Evolutionary conservation across 2,888 invertebrate genomes (phyloP), one percentile per base, ranked within the genome.

Genomic region (Cataglyphis albicans): DNA sequence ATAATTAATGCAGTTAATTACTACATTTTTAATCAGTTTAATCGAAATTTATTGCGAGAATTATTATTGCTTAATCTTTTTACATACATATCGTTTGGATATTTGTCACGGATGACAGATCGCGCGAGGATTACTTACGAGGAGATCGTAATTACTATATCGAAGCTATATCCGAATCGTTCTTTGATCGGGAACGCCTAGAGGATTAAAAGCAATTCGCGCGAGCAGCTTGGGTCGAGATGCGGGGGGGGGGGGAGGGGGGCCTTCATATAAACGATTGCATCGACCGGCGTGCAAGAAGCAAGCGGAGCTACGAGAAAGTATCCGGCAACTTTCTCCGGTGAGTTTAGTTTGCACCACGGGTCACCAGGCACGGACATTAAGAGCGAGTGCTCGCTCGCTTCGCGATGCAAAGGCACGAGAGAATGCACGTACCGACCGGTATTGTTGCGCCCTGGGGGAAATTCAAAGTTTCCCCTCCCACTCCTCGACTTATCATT

Each of bases 351-450:
- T 92, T 93, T 93, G 93, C 93, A 93, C 92, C 92, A 91, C 91
- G 92, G 93, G 93, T 93, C 93, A 93, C 93, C 93, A 93, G 92
- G 88, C 92, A 93, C 91, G 92, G 91, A 91, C 92, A 93, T 93
- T 92, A 91, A 93, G 91, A 93, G 90, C 91, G 91, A 92, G 87
- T 88, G 90, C 85, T 85, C 82, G 86, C 88, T 85, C 88, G 86
- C 81, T n/a, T 55, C 72, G 70, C 72, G 57, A 76, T 68, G 70
- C 41, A 70, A 32, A 32, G 15, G 59, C 57, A 70, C 15, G 57
- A 35, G 68, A 78, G 78, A 78, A 72, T 41, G 41, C n/a, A 35
- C 29, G 38, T 59, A 44, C 73, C 57, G 70, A 44, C n/a, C 70
- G 6, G 48, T 38, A 52, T 32, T 38, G 65, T 21, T 83, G 87